Evolutionary conservation across 2,888 invertebrate genomes (phyloP), one percentile per base, ranked within the genome.

Genomic region (Eueremaeus valkanovi): DNA sequence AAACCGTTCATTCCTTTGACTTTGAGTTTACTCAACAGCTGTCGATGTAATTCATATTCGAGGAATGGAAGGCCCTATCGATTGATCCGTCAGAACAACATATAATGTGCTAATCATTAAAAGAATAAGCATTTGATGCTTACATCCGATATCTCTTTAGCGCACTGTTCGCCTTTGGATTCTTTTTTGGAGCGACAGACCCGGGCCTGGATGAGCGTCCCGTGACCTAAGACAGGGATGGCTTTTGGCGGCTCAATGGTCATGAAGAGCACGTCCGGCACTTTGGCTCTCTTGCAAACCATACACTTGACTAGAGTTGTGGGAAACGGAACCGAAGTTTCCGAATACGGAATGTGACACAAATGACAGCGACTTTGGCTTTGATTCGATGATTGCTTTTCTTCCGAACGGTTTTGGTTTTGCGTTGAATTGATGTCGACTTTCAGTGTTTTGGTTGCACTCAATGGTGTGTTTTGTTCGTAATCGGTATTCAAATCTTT

Each of bases 1-100:
- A 96, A 86, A 5, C 94, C 92, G 85, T 97, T 98, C 89, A 96
- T 95, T 9, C 95, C 95, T 84, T 93, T 93, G 78, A 95, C 81
- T 84, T 92, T 89, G 2, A 97, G 85, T 83, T 95, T 96, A 82
- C 93, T 94, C 1, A 95, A 87, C 49, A 97, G 85, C 79, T 95
- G 88, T 77, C 93, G 89, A 84, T 98, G 95, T 68, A 98, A 85
- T 83, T 98, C 96, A 83, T 96, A 97, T 83, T 98, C 97, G 74
- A 97, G 84, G 85, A 97, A 97, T 0, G 97, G 97, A 74, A 97
- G 86, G 80, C 92, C 92, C 85, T 97, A 93, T 40, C 36, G 76
- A 76, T 73, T 5, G 73, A 75, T 73, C n/a, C n/a, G n/a, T n/a
- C 73, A 66, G 40, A 72, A n/a, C 31, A 42, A 18, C 70, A 61